These are phyloP conservation scores for Chrysomela aeneicollis DNA, from an alignment of 2,888 invertebrate genomes.

Conservation along the genomic window DNA sequence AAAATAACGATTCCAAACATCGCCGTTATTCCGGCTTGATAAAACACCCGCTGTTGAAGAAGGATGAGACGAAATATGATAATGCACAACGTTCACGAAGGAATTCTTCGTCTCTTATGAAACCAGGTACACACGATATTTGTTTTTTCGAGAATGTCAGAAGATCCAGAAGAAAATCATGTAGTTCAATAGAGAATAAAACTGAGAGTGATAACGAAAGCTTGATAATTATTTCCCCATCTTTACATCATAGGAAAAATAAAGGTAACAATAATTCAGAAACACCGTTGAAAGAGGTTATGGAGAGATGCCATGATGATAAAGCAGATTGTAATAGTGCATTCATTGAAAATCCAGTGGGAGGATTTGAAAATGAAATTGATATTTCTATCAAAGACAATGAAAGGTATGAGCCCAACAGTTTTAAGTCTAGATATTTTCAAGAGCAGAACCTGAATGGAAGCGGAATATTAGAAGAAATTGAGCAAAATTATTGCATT, in stretches of 20 bases:
- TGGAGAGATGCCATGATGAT: not conserved
- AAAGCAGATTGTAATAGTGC: not conserved
- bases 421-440: not conserved
- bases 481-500: too few relatives aligned
- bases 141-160: not conserved
- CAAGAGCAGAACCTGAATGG: not conserved
- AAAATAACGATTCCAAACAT: not conserved
- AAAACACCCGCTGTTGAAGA: not conserved
- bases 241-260: not conserved
- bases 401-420: not conserved
- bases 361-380: not conserved
- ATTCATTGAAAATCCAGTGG: not conserved
- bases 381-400: not conserved
- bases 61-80: not conserved
- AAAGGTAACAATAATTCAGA: not conserved
- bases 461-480: not conserved
- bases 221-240: not conserved
- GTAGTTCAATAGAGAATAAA: not conserved
- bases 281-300: not conserved
- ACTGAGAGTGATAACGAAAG: not conserved
- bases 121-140: not conserved
- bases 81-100: not conserved
- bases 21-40: not conserved
- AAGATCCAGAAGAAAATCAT: not conserved
- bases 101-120: not conserved